phyloP scores from a whole-genome alignment of 2,113 vertebrate genomes.

The Pelecanoides urinatrix region DNA sequence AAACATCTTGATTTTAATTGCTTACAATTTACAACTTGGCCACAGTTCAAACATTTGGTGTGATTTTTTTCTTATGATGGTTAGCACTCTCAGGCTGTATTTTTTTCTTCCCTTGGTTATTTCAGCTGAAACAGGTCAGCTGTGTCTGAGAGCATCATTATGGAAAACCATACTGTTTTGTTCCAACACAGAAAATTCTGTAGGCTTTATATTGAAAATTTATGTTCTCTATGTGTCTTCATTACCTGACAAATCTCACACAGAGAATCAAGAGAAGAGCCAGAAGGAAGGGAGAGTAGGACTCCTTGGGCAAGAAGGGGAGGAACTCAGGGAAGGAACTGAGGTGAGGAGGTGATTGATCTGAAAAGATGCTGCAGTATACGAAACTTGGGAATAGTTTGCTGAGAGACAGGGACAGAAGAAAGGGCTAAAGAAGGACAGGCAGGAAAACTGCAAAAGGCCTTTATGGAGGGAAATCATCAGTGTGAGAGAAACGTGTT shows the following conservation, averaged over 20 bases:
- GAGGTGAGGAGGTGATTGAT: background rate
- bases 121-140: background rate
- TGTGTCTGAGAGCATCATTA: background rate
- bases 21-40: background rate
- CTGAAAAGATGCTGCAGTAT: background rate
- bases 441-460: background rate
- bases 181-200: background rate
- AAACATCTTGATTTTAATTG: background rate
- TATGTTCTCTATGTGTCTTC: background rate
- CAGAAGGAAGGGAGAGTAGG: background rate
- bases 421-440: background rate
- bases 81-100: background rate
- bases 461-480: background rate
- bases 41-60: background rate
- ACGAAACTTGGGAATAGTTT: background rate
- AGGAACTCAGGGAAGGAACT: background rate
- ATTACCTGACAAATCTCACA: background rate
- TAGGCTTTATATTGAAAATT: background rate
- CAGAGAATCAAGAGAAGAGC: background rate
- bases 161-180: background rate
- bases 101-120: background rate
- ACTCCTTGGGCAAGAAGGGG: background rate
- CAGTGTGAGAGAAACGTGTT: background rate
- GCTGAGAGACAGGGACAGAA: background rate
- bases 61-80: background rate